A percentile compares a stretch with the other conserved stretches of the same genome.
Evolutionary conservation across 2,113 vertebrate genomes (phyloP).

Genomic region (Eulemur macaco): DNA sequence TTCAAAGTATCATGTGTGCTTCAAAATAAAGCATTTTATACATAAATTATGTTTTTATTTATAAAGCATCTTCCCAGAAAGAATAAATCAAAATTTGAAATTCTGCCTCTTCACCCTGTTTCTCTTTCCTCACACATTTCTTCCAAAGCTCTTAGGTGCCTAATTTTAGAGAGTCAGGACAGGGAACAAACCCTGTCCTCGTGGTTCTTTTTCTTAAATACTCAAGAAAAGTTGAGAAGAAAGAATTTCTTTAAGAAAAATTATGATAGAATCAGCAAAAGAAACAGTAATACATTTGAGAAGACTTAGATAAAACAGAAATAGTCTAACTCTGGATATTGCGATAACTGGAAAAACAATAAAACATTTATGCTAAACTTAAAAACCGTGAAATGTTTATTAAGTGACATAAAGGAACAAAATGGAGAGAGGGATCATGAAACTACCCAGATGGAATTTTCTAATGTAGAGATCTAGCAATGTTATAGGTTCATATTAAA

Average conservation of each 20-base stretch:
- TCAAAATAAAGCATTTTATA: neutral
- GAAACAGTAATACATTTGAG: neutral
- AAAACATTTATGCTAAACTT: neutral
- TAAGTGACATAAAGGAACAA: neutral
- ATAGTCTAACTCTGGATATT: neutral
- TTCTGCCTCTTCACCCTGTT: neutral
- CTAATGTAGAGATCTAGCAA: neutral
- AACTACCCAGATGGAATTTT: neutral
- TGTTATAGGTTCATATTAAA: neutral
- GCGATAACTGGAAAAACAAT: neutral
- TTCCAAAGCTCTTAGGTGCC: neutral
- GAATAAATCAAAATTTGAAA: neutral
- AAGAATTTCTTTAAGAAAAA: neutral
- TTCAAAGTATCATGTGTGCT: too few species aligned
- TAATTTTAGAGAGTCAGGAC: constrained; percentile 26
- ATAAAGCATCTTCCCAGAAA: constrained; percentile 8
- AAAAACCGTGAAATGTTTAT: neutral
- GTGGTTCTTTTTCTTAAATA: neutral
- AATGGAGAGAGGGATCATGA: neutral
- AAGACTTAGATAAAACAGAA: constrained; percentile 38
- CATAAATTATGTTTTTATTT: neutral
- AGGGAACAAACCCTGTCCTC: constrained; percentile 1
- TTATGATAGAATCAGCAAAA: neutral
- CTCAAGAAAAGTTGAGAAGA: constrained; percentile 18
- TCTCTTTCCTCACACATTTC: neutral